Evolutionary conservation across 2,888 invertebrate genomes (phyloP).

Genomic region (Caenorhabditis sp.): DNA sequence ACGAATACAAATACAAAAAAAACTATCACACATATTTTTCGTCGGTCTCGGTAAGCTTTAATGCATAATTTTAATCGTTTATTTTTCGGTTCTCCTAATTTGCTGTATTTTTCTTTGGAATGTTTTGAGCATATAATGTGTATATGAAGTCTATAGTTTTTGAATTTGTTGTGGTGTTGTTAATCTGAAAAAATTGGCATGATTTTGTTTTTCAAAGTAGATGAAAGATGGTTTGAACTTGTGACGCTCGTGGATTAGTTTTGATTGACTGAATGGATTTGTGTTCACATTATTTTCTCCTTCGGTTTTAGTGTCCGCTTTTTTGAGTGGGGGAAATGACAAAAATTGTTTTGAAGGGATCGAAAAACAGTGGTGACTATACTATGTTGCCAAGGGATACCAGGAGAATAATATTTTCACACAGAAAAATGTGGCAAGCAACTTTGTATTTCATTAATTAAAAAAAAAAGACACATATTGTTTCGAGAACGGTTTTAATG

Average conservation of each 20-base stretch:
- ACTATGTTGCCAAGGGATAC: too few species aligned
- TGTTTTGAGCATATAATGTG: background rate
- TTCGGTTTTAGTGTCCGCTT: background rate
- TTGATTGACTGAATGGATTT: background rate
- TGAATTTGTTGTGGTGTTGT: background rate
- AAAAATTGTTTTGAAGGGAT: background rate
- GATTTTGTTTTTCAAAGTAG: background rate
- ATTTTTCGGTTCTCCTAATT: constrained; percentile 1
- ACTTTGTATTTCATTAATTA: too few species aligned
- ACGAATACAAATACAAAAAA: background rate
- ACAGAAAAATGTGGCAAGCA: too few species aligned
- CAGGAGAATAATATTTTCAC: too few species aligned
- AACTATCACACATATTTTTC: background rate
- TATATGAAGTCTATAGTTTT: background rate
- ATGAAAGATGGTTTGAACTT: background rate
- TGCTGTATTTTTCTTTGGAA: constrained; percentile 3
- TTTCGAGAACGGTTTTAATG: too few species aligned
- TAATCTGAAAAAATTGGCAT: constrained; percentile 1
- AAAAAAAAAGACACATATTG: too few species aligned
- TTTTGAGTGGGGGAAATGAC: background rate
- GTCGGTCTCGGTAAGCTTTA: background rate
- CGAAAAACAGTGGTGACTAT: too few species aligned
- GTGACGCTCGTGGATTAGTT: background rate
- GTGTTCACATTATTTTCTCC: background rate
- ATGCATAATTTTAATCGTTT: constrained; percentile 2